A percentile compares a stretch with the other conserved stretches of the same genome.
Evolutionary conservation across 2,113 vertebrate genomes (phyloP).

Genomic region (Halichoerus grypus): DNA sequence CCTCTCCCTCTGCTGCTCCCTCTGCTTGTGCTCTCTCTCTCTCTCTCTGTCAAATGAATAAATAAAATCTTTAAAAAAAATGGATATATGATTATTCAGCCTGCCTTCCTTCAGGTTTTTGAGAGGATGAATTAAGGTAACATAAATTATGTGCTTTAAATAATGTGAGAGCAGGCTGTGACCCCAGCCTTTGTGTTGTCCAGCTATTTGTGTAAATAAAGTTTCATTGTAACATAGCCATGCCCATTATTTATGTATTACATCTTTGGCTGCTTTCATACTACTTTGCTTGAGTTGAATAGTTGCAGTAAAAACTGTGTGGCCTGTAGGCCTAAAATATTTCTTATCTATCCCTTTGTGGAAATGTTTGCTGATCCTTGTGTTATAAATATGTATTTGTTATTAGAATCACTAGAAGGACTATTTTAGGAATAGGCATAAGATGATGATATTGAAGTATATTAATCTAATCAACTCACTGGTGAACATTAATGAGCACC

Average conservation of each 20-base stretch:
- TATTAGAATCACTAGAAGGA: slow-evolving; percentile 17
- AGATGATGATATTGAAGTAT: not conserved
- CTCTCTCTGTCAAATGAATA: too few species aligned
- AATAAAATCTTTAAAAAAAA: not conserved
- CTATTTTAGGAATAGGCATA: slow-evolving; percentile 26
- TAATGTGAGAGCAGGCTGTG: not conserved
- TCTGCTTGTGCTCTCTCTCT: not conserved
- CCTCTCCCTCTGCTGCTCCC: not conserved
- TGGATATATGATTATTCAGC: not conserved
- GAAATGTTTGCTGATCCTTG: not conserved
- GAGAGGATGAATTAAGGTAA: not conserved
- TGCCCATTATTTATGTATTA: not conserved
- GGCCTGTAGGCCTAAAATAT: not conserved
- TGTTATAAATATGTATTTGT: not conserved
- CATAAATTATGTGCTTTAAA: slow-evolving; percentile 1
- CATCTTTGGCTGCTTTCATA: slow-evolving; percentile 9
- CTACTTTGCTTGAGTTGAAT: not conserved
- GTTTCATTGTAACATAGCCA: not conserved
- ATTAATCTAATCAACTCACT: not conserved
- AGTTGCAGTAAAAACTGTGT: not conserved
- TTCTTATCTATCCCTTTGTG: not conserved
- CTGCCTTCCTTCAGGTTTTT: not conserved
- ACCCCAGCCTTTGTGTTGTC: not conserved
- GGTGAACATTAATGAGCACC: not conserved
- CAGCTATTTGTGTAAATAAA: slow-evolving; percentile 13